Conservation (phyloP, 1,140 invertebrate species). For the Radopholus similis region DNA sequence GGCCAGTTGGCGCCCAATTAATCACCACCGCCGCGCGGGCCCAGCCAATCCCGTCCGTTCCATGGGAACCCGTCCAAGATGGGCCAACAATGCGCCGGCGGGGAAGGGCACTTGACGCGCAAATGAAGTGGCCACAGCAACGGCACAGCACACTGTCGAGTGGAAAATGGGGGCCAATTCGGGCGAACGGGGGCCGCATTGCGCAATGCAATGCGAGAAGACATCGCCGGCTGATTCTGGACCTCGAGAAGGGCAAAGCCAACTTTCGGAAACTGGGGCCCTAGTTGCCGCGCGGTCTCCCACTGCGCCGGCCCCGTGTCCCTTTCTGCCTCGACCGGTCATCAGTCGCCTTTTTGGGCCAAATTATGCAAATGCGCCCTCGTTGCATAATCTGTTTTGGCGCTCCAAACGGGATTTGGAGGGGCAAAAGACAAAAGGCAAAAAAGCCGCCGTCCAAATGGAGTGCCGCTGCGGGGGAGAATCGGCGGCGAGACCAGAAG, state of each 20-base stretch:
- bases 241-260: too few relatives aligned
- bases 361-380: conserved; percentile 13
- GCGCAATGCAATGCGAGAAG: neutral
- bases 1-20: conserved; percentile 6
- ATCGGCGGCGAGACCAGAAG: neutral
- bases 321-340: neutral
- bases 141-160: neutral
- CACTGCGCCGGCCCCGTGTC: neutral
- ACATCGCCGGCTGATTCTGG: neutral
- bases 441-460: conserved; percentile 4
- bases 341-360: neutral
- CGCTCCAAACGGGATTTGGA: neutral
- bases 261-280: neutral
- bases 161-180: neutral
- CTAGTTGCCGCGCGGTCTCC: neutral
- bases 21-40: neutral
- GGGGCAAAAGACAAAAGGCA: neutral
- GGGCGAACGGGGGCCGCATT: neutral
- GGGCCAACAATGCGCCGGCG: too few relatives aligned
- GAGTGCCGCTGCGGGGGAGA: neutral
- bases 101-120: neutral
- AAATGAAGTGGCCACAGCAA: neutral
- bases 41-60: neutral
- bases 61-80: neutral
- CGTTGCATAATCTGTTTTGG: conserved; percentile 21